These are phyloP conservation scores for Otus sunia DNA, from an alignment of 2,113 vertebrate species.

Conservation along the genomic window DNA sequence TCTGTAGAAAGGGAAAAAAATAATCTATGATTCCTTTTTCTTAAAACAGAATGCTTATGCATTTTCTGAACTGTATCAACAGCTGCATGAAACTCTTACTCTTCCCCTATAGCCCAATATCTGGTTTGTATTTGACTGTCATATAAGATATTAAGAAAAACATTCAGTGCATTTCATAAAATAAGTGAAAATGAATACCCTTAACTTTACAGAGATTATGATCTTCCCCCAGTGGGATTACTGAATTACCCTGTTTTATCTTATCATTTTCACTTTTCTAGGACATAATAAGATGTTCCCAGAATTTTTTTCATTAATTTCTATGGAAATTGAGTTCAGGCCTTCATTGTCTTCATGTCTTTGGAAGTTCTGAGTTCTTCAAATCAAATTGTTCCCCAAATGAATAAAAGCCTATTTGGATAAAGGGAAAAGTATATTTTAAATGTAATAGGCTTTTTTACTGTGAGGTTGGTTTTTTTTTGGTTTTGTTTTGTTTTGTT, in stretches of 20 bases:
- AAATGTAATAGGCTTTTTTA: background rate
- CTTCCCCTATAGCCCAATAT: background rate
- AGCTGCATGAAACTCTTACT: background rate
- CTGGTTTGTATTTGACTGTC: background rate
- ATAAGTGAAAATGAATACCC: background rate
- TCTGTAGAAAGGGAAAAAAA: background rate
- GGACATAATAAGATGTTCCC: background rate
- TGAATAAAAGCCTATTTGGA: background rate
- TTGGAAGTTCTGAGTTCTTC: background rate
- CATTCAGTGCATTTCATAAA: background rate
- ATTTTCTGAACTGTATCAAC: background rate
- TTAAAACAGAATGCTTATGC: background rate
- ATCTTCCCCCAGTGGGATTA: background rate
- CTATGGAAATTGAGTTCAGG: background rate
- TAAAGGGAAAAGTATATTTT: background rate
- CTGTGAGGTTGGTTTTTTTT: background rate
- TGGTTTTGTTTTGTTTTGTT: too few species aligned
- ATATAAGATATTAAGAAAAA: background rate
- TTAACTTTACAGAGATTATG: background rate
- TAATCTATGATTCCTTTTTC: background rate
- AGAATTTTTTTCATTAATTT: background rate
- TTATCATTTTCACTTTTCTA: background rate
- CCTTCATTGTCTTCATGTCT: background rate
- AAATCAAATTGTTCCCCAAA: background rate
- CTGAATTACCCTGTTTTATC: background rate